Evolutionary conservation across 1,140 invertebrate genomes (phyloP), one percentile per base, ranked within the genome.

Genomic region (Drosophila eugracilis): DNA sequence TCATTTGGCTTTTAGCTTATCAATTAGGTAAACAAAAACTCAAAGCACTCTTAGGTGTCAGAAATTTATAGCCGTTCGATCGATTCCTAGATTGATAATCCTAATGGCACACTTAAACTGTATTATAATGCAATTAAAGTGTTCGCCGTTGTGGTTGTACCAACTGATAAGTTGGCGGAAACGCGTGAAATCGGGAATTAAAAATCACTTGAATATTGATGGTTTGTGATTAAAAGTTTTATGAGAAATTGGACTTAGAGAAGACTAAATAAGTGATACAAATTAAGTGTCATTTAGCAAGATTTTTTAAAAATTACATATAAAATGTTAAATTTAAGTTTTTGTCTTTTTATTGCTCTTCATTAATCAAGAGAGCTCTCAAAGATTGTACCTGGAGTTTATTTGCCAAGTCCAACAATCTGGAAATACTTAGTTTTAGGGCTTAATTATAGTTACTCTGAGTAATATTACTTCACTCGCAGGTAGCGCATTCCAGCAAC

Each of bases 61-160:
- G n/a, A 21, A 28, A 34, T 34, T 49, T 30, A 41, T 50, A 21
- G 36, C 36, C 22, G n/a, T n/a, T n/a, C n/a, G n/a, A n/a, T 36
- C n/a, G 12, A 14, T 4, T 15, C 0, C 9, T 22, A 19, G 3
- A 42, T 42, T 67, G 44, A 50, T 50, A 49, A 26, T 17, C 9
- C 36, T 66, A 34, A 28, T 52, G 41, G 17, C 60, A 49, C 37
- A 66, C 45, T 36, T 52, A 34, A 66, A 32, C 4, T 6, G 28
- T 21, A 50, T 67, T 66, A 67, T 52, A 52, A 52, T 34, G 45
- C 7, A 50, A 67, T 66, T 67, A 66, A 21, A 26, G 7, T 28
- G 44, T 7, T n/a, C 5, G 21, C 17, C 15, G 14, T 17, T 32
- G 10, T 32, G 4, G 12, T 44, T 12, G 39, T 39, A 28, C 1